Evolutionary conservation across 2,113 vertebrate species (phyloP), one percentile per base, ranked within the genome.

Genomic region (Sarotherodon lohbergeri): DNA sequence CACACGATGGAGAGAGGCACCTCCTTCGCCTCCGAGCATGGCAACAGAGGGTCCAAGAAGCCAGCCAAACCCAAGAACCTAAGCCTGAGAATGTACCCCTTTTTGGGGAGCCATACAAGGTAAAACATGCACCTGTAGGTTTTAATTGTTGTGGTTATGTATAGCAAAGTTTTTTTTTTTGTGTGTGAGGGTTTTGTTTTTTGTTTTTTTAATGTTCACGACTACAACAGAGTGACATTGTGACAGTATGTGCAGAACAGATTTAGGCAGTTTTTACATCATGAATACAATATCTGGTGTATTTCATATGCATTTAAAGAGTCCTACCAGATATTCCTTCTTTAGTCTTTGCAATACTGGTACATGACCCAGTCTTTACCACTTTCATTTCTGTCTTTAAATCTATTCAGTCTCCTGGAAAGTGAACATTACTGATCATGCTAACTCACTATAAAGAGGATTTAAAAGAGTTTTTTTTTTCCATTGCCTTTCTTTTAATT

Each of bases 71-170:
- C 86, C 96, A 96, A 95, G 97, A 97, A 50, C 85, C 89, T 12
- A 96, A 96, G 81, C 78, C 90, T 6, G 95, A 97, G 85, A 97
- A 95, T 79, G 94, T 93, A 4, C 98, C 98, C 0, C 97, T 98
- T 57, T 99, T 99, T 94, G 96, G 96, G 93, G 96, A 98, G 89
- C 99, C 98, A 36, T 98, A 98, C 94, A 99, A 99, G 98, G 98
- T 99, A 96, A 90, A 82, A 32, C 16, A 10, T 5, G 9, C 2
- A 10, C 24, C 41, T 76, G 24, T 17, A 43, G 8, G 59, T 41
- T 76, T 48, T 39, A 84, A 27, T 14, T 81, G 32, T 29, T 32
- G 22, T 50, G 63, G 4, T 29, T 83, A 73, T 83, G 9, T 43
- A 29, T 83, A 48, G 34, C 17, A 39, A 54, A 22, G 9, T 57